Evolutionary conservation across 2,888 invertebrate species (phyloP).

Genomic region (Sphinx pinastri): DNA sequence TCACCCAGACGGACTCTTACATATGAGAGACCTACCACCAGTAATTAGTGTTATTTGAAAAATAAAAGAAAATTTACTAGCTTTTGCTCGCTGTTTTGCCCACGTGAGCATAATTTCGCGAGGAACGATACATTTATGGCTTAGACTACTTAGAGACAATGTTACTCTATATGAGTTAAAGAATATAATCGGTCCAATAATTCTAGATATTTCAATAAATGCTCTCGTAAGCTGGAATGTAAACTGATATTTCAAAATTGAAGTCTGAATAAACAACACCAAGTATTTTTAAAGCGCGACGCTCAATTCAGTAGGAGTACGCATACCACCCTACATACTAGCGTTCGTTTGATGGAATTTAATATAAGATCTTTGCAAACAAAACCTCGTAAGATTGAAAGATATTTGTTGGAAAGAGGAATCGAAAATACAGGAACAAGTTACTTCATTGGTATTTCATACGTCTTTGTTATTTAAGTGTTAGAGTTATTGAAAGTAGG

Average conservation of each 20-base stretch:
- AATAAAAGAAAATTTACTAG: not conserved
- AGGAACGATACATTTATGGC: no score
- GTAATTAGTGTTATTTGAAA: no score
- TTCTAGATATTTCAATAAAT: no score
- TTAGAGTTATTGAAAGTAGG: not conserved
- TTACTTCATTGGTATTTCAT: not conserved
- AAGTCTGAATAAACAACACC: not conserved
- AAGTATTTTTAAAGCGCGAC: conserved; percentile 5
- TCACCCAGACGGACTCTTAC: no score
- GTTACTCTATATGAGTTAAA: no score
- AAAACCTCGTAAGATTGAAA: conserved; percentile 12
- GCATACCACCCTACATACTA: conserved; percentile 1
- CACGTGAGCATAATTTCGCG: not conserved
- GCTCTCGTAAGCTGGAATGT: no score
- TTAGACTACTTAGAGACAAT: no score
- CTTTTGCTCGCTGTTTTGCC: not conserved
- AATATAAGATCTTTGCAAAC: conserved; percentile 10
- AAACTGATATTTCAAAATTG: not conserved
- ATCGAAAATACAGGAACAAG: conserved; percentile 3
- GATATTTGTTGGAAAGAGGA: conserved; percentile 11
- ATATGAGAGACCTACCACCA: no score
- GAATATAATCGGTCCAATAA: no score
- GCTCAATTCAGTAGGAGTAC: not conserved
- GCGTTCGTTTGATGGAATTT: conserved; percentile 19
- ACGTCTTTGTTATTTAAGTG: not conserved